A percentile compares a stretch with the other conserved stretches of the same genome.
Conservation (phyloP, 2,113 vertebrate species). For the Laticauda laticaudata region DNA sequence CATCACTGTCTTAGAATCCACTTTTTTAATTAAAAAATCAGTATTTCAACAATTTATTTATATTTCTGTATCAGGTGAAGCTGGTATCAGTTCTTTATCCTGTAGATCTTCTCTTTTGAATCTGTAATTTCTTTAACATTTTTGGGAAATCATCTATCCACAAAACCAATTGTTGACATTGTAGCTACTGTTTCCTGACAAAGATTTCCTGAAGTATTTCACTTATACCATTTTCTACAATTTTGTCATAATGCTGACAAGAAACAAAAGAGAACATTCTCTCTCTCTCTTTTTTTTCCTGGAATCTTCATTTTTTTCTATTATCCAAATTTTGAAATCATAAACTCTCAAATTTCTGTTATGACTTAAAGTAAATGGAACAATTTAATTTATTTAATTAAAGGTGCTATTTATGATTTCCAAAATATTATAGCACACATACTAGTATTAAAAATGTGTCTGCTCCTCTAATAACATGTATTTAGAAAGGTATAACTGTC, state of each 20-base stretch:
- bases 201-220: not conserved
- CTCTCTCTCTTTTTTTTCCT: not conserved
- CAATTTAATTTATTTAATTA: not conserved
- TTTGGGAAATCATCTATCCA: not conserved
- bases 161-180: not conserved
- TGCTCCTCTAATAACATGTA: not conserved
- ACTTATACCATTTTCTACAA: not conserved
- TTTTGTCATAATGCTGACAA: not conserved
- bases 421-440: not conserved
- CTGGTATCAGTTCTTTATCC: not conserved
- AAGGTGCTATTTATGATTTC: not conserved
- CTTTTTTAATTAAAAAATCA: not conserved
- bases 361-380: not conserved
- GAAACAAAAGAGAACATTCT: not conserved
- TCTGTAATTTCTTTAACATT: not conserved
- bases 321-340: not conserved
- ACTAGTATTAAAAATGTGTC: not conserved
- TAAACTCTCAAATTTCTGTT: not conserved
- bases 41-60: not conserved
- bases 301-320: not conserved
- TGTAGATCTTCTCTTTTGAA: not conserved
- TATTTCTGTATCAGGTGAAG: not conserved
- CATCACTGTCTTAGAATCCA: not conserved
- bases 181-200: not conserved
- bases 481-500: not conserved